Conservation (phyloP, 2,888 invertebrate genomes). For the Troides oblongomaculatus region DNA sequence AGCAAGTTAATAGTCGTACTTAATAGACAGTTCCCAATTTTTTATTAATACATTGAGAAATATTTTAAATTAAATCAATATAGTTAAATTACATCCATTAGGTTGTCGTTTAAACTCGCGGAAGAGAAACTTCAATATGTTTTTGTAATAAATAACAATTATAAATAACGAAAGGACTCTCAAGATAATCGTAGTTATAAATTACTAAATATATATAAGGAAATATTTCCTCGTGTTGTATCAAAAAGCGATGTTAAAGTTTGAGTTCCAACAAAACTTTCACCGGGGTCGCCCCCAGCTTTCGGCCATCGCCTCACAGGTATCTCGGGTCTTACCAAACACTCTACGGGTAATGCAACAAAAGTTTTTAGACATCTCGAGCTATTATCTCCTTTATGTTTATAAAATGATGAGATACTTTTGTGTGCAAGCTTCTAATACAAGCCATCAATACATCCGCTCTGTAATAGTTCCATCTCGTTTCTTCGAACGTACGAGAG, state of each 20-base stretch:
- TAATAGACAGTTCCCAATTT: too few relatives aligned
- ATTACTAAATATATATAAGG: conserved; percentile 25
- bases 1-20: too few relatives aligned
- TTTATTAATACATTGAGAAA: too few relatives aligned
- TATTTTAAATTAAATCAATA: not conserved
- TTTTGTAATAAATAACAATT: not conserved
- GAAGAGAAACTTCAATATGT: not conserved
- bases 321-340: conserved; percentile 47
- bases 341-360: conserved; percentile 16
- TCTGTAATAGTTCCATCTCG: conserved; percentile 45
- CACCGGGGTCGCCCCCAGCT: conserved; percentile 69
- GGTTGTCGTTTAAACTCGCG: not conserved
- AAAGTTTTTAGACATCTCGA: conserved; percentile 17
- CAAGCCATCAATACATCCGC: conserved; percentile 21
- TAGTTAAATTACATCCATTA: not conserved
- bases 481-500: conserved; percentile 53
- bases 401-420: conserved; percentile 26
- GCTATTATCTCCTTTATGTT: conserved; percentile 21
- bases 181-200: conserved; percentile 10
- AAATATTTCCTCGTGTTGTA: conserved; percentile 39
- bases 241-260: conserved; percentile 37
- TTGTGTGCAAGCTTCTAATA: conserved; percentile 28
- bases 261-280: conserved; percentile 66
- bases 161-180: conserved; percentile 12
- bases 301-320: conserved; percentile 47